phyloP scores from a whole-genome alignment of 2,113 vertebrate genomes.

The Upupa epops region DNA sequence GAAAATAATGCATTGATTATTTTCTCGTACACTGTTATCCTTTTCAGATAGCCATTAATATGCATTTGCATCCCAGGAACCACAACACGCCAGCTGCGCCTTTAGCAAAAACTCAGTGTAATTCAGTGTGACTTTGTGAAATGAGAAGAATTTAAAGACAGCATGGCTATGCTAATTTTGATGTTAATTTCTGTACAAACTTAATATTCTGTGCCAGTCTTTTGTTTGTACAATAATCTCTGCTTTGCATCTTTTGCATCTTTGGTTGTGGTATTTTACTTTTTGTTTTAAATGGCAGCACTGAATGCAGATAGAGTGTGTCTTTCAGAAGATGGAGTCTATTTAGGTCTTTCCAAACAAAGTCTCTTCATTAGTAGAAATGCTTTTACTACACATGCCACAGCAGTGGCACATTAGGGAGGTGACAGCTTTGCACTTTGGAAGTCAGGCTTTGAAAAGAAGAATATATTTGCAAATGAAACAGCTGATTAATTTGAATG shows the following conservation, averaged over 20 bases:
- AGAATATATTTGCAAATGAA: conserved; percentile 40
- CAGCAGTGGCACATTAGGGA: not conserved
- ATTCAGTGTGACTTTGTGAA: not conserved
- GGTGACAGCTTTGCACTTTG: conserved; percentile 12
- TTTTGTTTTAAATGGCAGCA: not conserved
- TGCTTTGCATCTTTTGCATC: not conserved
- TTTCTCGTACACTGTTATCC: not conserved
- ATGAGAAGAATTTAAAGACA: conserved; percentile 24
- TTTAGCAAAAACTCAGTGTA: not conserved
- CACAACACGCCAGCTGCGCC: not conserved
- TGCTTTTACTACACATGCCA: not conserved
- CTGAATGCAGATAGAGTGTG: not conserved
- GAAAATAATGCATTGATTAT: not conserved
- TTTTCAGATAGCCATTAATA: conserved; percentile 10
- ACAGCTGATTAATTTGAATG: conserved; percentile 25
- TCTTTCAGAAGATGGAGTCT: conserved; percentile 9
- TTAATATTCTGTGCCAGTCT: conserved; percentile 26
- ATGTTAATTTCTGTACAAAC: conserved; percentile 49
- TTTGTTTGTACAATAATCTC: not conserved
- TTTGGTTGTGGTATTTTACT: not conserved
- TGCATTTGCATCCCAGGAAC: conserved; percentile 18
- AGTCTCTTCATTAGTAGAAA: not conserved
- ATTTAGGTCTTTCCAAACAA: not conserved
- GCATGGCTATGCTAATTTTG: not conserved
- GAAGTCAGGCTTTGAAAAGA: conserved; percentile 6